Evolutionary conservation across 30 jellyfish, hydroid and myxozoan genomes (phyloP).

Genomic region (Cassiopea andromeda): DNA sequence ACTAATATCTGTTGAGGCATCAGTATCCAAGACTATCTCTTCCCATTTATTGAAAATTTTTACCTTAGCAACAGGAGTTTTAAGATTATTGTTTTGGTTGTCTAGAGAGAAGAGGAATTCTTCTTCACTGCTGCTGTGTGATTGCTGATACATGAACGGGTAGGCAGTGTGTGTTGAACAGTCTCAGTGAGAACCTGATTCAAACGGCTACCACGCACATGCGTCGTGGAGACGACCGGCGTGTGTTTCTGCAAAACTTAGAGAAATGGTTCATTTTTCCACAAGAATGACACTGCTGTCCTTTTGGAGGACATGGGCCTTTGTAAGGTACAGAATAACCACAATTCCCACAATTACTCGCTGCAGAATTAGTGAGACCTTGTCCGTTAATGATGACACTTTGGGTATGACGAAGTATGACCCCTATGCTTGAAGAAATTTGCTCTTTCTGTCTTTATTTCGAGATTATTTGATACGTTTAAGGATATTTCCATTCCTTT

Average conservation of each 20-base stretch:
- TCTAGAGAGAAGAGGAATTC: background rate
- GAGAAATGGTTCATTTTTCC: background rate
- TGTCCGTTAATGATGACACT: background rate
- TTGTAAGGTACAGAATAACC: background rate
- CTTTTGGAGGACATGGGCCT: background rate
- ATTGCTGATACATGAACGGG: background rate
- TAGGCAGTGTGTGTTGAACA: background rate
- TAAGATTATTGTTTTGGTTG: too few relatives aligned
- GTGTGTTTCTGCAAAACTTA: background rate
- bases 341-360: background rate
- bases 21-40: background rate
- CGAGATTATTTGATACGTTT: background rate
- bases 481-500: background rate
- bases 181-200: background rate
- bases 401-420: background rate
- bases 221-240: background rate
- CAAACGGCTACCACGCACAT: background rate
- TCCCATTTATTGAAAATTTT: background rate
- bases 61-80: background rate
- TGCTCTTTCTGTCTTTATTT: background rate
- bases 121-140: background rate
- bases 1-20: background rate
- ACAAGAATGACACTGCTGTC: background rate
- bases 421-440: background rate
- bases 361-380: background rate